These are phyloP conservation scores for Cheilinus undulatus DNA, from an alignment of 2,113 vertebrate species.

Conservation along the genomic window DNA sequence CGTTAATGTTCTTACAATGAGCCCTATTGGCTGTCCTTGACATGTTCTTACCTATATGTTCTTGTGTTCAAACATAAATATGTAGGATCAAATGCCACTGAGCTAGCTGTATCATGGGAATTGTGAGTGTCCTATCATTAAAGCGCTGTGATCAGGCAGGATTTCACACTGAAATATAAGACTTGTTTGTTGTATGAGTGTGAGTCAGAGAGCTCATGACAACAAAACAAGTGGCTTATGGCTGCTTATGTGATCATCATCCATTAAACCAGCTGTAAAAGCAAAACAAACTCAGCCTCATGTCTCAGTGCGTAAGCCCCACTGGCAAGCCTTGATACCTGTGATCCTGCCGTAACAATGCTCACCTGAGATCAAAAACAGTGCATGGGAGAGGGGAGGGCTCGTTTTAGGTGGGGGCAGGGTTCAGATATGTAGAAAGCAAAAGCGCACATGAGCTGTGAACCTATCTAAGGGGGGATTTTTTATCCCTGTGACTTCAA, in stretches of 20 bases:
- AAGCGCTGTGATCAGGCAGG: neutral
- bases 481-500: slow-evolving; percentile 71
- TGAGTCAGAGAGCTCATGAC: slow-evolving; percentile 19
- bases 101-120: neutral
- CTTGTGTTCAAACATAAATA: neutral
- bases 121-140: neutral
- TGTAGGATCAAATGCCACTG: neutral
- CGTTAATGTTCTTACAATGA: too few species aligned
- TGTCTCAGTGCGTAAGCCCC: slow-evolving; percentile 28
- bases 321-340: slow-evolving; percentile 39
- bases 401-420: neutral
- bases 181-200: slow-evolving; percentile 32
- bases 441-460: slow-evolving; percentile 54
- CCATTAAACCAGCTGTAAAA: slow-evolving; percentile 35
- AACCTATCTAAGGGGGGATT: slow-evolving; percentile 57
- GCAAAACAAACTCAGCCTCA: slow-evolving; percentile 20
- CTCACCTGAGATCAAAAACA: slow-evolving; percentile 72
- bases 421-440: slow-evolving; percentile 36
- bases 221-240: slow-evolving; percentile 4
- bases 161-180: slow-evolving; percentile 19
- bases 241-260: slow-evolving; percentile 9
- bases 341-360: slow-evolving; percentile 42
- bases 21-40: too few species aligned
- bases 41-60: too few species aligned
- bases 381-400: neutral